Evolutionary conservation across 2,888 invertebrate species (phyloP).

Genomic region (Caenorhabditis virilis): DNA sequence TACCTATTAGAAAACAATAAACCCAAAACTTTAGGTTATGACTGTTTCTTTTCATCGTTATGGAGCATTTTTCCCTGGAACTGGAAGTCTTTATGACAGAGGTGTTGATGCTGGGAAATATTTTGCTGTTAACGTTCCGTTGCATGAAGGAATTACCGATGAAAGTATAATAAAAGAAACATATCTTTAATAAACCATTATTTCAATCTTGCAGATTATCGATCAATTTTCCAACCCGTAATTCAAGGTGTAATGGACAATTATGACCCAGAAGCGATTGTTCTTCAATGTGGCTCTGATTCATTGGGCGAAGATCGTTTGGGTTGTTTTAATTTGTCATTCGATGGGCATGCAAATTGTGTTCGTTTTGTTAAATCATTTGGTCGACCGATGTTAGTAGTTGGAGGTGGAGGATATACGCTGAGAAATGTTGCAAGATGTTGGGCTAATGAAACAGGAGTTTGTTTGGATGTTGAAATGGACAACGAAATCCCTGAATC

Average conservation of each 20-base stretch:
- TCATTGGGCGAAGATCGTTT: constrained; percentile 91
- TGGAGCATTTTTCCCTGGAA: constrained; percentile 97
- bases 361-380: constrained; percentile 91
- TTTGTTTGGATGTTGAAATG: constrained; percentile 88
- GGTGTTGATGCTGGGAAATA: constrained; percentile 88
- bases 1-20: not conserved
- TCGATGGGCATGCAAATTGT: constrained; percentile 76
- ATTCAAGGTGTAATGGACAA: constrained; percentile 88
- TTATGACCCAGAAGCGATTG: constrained; percentile 92
- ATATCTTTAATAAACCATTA: not conserved
- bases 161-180: constrained; percentile 66
- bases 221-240: constrained; percentile 83
- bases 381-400: constrained; percentile 87
- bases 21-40: constrained; percentile 81
- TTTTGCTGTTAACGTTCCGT: constrained; percentile 95
- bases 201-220: constrained; percentile 74
- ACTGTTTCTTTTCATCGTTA: constrained; percentile 95
- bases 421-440: constrained; percentile 96
- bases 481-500: constrained; percentile 84
- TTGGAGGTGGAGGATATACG: constrained; percentile 87
- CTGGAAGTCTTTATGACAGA: constrained; percentile 97
- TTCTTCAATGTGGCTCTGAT: constrained; percentile 93
- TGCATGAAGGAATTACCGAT: constrained; percentile 97
- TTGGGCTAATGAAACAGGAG: constrained; percentile 97
- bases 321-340: constrained; percentile 86